phyloP scores from a whole-genome alignment of 2,888 invertebrate species.

The Cyrtodaria siliqua region DNA sequence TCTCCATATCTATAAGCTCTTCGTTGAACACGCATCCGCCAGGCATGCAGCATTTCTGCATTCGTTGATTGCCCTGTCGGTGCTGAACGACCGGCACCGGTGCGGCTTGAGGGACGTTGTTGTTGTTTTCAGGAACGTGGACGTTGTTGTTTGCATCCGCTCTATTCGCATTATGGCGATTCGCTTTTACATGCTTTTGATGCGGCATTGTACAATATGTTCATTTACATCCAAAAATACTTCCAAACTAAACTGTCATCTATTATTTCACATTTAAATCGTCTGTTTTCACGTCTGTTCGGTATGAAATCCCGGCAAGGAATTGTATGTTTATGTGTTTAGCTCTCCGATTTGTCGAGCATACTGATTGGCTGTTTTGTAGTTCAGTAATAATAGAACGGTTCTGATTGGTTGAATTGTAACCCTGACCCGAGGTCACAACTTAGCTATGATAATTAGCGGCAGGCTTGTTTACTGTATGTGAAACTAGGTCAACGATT shows the following conservation, averaged over 20 bases:
- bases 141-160: slow-evolving; percentile 66
- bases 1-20: slow-evolving; percentile 74
- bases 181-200: slow-evolving; percentile 72
- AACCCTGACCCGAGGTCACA: slow-evolving; percentile 61
- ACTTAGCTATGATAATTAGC: slow-evolving; percentile 71
- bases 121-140: slow-evolving; percentile 67
- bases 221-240: slow-evolving; percentile 21
- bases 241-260: slow-evolving; percentile 43
- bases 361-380: slow-evolving; percentile 67
- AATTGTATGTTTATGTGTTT: slow-evolving; percentile 49
- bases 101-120: slow-evolving; percentile 13
- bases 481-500: slow-evolving; percentile 60
- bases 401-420: slow-evolving; percentile 61
- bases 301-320: slow-evolving; percentile 50
- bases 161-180: slow-evolving; percentile 66
- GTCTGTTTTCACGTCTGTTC: slow-evolving; percentile 5
- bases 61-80: slow-evolving; percentile 41
- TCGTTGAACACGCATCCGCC: slow-evolving; percentile 69
- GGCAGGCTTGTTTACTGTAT: slow-evolving; percentile 72
- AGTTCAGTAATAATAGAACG: slow-evolving; percentile 30
- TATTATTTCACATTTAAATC: slow-evolving; percentile 26
- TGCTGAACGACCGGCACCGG: slow-evolving; percentile 34
- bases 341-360: slow-evolving; percentile 55
- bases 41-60: slow-evolving; percentile 78
- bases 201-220: slow-evolving; percentile 73